phyloP scores from a whole-genome alignment of 2,113 vertebrate genomes.

The Cricetomys ansorgei region DNA sequence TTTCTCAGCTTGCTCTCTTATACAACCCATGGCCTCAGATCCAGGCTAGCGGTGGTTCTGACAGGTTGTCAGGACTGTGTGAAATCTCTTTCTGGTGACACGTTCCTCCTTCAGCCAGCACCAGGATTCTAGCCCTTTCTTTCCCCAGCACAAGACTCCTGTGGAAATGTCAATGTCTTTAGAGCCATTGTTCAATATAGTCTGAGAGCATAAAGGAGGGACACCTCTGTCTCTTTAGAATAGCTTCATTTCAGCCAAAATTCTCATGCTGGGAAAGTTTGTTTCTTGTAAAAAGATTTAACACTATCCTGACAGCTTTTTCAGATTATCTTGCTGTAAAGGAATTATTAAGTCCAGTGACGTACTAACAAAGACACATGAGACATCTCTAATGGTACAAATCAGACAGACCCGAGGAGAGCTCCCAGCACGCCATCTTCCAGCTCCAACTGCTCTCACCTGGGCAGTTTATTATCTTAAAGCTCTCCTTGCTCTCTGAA shows the following conservation, averaged over 20 bases:
- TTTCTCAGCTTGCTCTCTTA: background rate
- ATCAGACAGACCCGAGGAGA: too few relatives aligned
- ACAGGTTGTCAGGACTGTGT: background rate
- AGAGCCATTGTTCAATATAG: background rate
- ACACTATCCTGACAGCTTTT: background rate
- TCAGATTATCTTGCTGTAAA: background rate
- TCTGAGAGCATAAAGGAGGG: background rate
- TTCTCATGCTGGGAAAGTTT: background rate
- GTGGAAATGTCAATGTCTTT: background rate
- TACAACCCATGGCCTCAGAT: background rate
- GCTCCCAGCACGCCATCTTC: too few relatives aligned
- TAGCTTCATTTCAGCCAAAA: background rate
- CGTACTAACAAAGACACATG: too few relatives aligned
- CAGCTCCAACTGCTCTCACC: too few relatives aligned
- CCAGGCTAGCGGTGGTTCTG: background rate
- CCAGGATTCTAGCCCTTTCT: background rate
- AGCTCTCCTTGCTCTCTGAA: too few relatives aligned
- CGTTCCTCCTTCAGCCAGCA: background rate
- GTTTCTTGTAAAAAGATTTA: background rate
- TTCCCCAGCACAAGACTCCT: background rate
- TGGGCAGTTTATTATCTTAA: too few relatives aligned
- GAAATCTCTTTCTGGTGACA: background rate
- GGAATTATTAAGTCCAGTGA: too few relatives aligned
- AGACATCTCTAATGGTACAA: too few relatives aligned
- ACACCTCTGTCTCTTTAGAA: background rate